These are phyloP conservation scores for Otolemur garnettii DNA, from an alignment of 2,113 vertebrate genomes.

Conservation along the genomic window DNA sequence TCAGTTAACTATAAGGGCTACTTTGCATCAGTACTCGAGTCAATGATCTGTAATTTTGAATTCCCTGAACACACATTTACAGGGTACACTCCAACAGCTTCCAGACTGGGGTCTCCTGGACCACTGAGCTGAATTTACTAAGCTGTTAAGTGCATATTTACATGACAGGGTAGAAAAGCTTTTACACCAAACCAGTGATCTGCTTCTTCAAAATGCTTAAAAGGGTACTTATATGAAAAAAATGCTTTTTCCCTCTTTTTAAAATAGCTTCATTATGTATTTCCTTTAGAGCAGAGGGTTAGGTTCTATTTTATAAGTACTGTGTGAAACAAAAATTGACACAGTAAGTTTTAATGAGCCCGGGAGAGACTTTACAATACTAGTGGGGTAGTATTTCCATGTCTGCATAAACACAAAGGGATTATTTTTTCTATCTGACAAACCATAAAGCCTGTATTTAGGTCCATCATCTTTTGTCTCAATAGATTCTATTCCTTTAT, in stretches of 20 bases:
- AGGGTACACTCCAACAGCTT: constrained; percentile 61
- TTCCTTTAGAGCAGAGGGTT: constrained; percentile 65
- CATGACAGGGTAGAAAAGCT: constrained; percentile 81
- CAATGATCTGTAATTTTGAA: constrained; percentile 83
- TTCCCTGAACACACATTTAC: constrained; percentile 75
- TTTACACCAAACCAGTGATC: constrained; percentile 80
- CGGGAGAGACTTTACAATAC: background rate
- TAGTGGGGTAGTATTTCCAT: background rate
- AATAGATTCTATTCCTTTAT: background rate
- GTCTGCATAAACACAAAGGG: constrained; percentile 25
- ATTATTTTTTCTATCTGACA: constrained; percentile 39
- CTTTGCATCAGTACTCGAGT: constrained; percentile 84
- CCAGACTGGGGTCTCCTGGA: constrained; percentile 71
- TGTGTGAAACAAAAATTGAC: constrained; percentile 11
- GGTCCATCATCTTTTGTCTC: background rate
- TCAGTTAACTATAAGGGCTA: constrained; percentile 84
- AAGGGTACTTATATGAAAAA: constrained; percentile 80
- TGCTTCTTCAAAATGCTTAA: constrained; percentile 81
- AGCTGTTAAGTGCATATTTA: constrained; percentile 83
- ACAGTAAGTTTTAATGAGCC: background rate
- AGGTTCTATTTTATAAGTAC: background rate
- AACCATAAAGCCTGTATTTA: background rate
- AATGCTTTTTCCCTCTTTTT: constrained; percentile 58
- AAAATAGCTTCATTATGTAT: constrained; percentile 70
- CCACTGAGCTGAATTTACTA: constrained; percentile 78